Evolutionary conservation across 1,140 invertebrate species (phyloP).

Genomic region (Dermatophagoides farinae): DNA sequence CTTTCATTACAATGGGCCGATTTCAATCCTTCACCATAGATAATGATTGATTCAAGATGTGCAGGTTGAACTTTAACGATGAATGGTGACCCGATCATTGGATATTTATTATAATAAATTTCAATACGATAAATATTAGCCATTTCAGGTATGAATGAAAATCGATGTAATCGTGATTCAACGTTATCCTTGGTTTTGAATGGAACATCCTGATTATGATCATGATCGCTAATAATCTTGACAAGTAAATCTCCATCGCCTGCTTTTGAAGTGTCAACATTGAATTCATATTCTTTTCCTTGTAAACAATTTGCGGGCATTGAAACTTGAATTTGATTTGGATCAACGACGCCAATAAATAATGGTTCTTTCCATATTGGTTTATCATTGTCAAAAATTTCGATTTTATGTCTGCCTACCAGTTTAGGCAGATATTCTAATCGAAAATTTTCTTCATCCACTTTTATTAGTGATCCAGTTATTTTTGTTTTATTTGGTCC

Average conservation of each 20-base stretch:
- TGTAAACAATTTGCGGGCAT: slow-evolving; percentile 57
- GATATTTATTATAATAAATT: slow-evolving; percentile 47
- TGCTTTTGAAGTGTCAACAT: slow-evolving; percentile 40
- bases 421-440: slow-evolving; percentile 27
- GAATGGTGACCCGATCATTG: slow-evolving; percentile 30
- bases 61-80: slow-evolving; percentile 32
- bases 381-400: slow-evolving; percentile 32
- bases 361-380: slow-evolving; percentile 37
- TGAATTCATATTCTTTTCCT: slow-evolving; percentile 55
- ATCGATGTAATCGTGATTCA: slow-evolving; percentile 32
- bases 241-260: slow-evolving; percentile 61
- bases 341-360: slow-evolving; percentile 65
- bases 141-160: slow-evolving; percentile 60
- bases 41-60: slow-evolving; percentile 47
- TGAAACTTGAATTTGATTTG: slow-evolving; percentile 49
- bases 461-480: slow-evolving; percentile 23
- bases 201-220: slow-evolving; percentile 54
- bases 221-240: slow-evolving; percentile 35
- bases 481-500: slow-evolving; percentile 20
- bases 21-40: slow-evolving; percentile 55
- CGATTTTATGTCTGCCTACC: slow-evolving; percentile 40
- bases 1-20: slow-evolving; percentile 54
- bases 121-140: slow-evolving; percentile 59
- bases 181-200: slow-evolving; percentile 41
- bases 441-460: slow-evolving; percentile 16